phyloP scores from a whole-genome alignment of 2,113 vertebrate genomes.

The Ranitomeya imitator region DNA sequence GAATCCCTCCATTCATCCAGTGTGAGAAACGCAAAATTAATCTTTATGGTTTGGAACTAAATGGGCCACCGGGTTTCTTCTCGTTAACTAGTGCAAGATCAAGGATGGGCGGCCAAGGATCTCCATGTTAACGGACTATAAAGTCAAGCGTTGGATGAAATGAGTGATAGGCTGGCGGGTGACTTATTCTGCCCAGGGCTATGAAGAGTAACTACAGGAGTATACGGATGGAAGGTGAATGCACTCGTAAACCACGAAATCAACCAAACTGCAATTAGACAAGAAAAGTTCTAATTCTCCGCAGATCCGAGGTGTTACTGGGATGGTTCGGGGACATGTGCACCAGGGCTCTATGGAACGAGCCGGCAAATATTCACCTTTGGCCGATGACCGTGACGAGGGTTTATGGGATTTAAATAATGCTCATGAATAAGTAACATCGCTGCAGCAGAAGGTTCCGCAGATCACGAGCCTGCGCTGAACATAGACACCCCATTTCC shows the following conservation, averaged over 20 bases:
- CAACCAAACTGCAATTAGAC: not conserved
- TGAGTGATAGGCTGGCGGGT: slow-evolving; percentile 6
- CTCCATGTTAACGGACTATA: not conserved
- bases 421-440: slow-evolving; percentile 25
- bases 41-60: not conserved
- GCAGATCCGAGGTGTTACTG: not conserved
- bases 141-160: not conserved
- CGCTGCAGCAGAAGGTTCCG: not conserved
- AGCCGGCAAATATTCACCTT: not conserved
- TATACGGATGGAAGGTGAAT: not conserved
- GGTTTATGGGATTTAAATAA: slow-evolving; percentile 22
- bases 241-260: not conserved
- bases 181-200: not conserved
- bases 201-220: not conserved
- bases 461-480: not conserved
- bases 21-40: not conserved
- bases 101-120: not conserved
- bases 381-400: not conserved
- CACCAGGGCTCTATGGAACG: not conserved
- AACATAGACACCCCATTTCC: not conserved
- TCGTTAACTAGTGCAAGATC: not conserved
- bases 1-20: not conserved
- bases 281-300: not conserved
- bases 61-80: not conserved
- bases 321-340: not conserved